Percentiles rank a stretch among this genome's conserved stretches.
Evolutionary conservation across 2,113 vertebrate genomes (phyloP).

Genomic region (Xiphophorus couchianus): DNA sequence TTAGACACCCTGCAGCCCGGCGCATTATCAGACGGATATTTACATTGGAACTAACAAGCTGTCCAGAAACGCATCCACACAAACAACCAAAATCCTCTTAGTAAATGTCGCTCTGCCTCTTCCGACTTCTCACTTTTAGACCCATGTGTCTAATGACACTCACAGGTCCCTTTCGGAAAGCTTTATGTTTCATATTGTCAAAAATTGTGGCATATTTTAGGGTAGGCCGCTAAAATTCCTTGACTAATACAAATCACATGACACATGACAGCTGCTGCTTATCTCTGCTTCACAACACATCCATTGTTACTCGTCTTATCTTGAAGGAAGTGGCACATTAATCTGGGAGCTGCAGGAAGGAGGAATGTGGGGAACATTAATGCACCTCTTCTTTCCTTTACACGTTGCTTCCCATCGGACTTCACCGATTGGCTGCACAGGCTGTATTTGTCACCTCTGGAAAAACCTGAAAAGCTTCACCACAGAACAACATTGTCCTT

Average conservation of each 20-base stretch:
- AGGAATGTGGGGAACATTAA: conserved; percentile 6
- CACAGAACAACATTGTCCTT: conserved; percentile 19
- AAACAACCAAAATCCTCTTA: not conserved
- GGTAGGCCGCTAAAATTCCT: not conserved
- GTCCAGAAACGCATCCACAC: not conserved
- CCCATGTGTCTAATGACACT: not conserved
- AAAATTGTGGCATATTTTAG: not conserved
- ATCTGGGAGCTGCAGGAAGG: not conserved
- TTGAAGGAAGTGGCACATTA: not conserved
- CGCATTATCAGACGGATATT: conserved; percentile 60
- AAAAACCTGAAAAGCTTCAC: conserved; percentile 9
- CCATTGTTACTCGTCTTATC: not conserved
- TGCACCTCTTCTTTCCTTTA: conserved; percentile 23
- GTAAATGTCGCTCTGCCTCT: conserved; percentile 22
- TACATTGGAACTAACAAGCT: conserved; percentile 70
- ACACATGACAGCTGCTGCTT: conserved; percentile 14
- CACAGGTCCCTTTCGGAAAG: not conserved
- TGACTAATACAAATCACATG: not conserved
- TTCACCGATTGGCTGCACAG: conserved; percentile 19
- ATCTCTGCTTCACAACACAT: conserved; percentile 4
- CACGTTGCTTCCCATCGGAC: conserved; percentile 49
- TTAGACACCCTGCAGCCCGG: conserved; percentile 37
- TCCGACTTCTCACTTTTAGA: conserved; percentile 15
- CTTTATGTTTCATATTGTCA: not conserved
- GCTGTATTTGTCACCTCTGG: conserved; percentile 1